A percentile compares a stretch with the other conserved stretches of the same genome.
phyloP scores from a whole-genome alignment of 2,797 vertebrate species.

The Liasis olivaceus region DNA sequence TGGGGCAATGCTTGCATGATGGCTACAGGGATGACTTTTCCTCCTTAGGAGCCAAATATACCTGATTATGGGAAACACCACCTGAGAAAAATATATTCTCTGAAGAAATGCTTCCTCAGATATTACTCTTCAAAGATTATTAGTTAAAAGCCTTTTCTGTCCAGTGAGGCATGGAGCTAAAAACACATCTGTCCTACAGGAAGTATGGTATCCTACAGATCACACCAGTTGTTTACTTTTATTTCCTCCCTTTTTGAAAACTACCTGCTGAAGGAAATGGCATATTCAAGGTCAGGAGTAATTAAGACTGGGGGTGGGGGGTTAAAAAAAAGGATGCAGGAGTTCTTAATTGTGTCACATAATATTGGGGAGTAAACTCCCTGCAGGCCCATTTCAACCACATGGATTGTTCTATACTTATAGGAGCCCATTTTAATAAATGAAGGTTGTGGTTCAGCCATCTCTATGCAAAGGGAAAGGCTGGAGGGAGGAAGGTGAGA shows the following conservation, averaged over 20 bases:
- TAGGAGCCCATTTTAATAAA: neutral
- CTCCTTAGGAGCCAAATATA: slow-evolving; percentile 11
- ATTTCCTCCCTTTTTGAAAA: neutral
- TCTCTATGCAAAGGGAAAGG: neutral
- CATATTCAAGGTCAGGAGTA: neutral
- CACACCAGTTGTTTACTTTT: neutral
- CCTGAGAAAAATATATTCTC: neutral
- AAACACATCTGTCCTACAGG: slow-evolving; percentile 8
- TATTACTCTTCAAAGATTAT: neutral
- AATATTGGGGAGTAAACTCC: neutral
- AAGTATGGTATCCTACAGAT: neutral
- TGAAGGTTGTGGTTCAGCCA: neutral
- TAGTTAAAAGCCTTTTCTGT: neutral
- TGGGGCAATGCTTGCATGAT: neutral
- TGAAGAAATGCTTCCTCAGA: slow-evolving; percentile 23
- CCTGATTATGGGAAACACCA: neutral
- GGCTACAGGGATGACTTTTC: neutral
- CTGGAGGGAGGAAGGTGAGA: neutral
- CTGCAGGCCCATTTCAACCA: neutral
- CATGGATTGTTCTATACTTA: neutral
- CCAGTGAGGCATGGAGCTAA: neutral
- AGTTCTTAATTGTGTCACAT: neutral
- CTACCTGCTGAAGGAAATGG: neutral
- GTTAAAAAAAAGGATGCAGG: neutral
- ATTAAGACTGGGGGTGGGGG: neutral